Conservation (phyloP, 1,140 invertebrate species). For the Octopus sinensis region DNA sequence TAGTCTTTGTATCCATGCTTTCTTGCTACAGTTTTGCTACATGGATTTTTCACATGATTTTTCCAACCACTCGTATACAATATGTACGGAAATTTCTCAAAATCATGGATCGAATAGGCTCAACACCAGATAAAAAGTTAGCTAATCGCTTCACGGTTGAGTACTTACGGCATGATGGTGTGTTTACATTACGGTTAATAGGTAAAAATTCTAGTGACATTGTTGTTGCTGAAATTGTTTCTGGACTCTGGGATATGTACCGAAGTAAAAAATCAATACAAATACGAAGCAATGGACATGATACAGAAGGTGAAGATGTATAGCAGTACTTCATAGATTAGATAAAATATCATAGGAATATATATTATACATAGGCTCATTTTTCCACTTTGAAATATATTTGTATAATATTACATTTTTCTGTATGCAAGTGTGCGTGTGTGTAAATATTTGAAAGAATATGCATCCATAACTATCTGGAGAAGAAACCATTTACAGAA, state of each 20-base stretch:
- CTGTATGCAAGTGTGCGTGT: no score
- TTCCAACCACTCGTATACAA: slow-evolving; percentile 51
- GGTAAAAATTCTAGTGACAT: slow-evolving; percentile 57
- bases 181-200: slow-evolving; percentile 51
- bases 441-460: neutral
- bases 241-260: slow-evolving; percentile 53
- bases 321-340: slow-evolving; percentile 28
- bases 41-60: slow-evolving; percentile 55
- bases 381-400: neutral
- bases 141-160: slow-evolving; percentile 49
- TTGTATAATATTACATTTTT: neutral
- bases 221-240: slow-evolving; percentile 53
- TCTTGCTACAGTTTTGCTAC: slow-evolving; percentile 55
- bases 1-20: slow-evolving; percentile 59
- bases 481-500: neutral
- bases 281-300: slow-evolving; percentile 41
- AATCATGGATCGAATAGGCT: slow-evolving; percentile 51
- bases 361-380: neutral
- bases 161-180: slow-evolving; percentile 53
- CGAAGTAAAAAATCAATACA: slow-evolving; percentile 50
- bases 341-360: slow-evolving; percentile 3
- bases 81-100: slow-evolving; percentile 58
- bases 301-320: slow-evolving; percentile 50
- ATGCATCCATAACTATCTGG: slow-evolving; percentile 7
- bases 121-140: slow-evolving; percentile 48